Percentiles rank a stretch among this genome's conserved stretches.
Conservation (phyloP, 2,113 vertebrate species). For the Globicephala melas region DNA sequence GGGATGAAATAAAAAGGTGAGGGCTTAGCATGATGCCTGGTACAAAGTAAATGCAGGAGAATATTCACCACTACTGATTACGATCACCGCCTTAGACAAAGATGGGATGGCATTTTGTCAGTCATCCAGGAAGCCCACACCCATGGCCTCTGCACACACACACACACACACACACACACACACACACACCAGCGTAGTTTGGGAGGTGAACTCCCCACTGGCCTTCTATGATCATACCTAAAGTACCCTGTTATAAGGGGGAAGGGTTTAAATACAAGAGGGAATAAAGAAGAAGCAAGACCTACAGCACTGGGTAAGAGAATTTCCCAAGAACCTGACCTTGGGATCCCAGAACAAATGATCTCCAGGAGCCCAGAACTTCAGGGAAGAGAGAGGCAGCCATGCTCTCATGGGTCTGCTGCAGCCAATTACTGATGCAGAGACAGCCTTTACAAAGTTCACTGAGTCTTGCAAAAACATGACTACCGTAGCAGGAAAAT, state of each 20-base stretch:
- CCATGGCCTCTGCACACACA: not conserved
- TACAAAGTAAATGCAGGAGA: not conserved
- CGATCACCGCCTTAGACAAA: not conserved
- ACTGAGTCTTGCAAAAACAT: conserved; percentile 19
- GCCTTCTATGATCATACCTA: not conserved
- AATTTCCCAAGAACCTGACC: not conserved
- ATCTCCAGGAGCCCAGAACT: not conserved
- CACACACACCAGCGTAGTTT: not conserved
- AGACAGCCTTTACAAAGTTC: not conserved
- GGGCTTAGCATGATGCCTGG: not conserved
- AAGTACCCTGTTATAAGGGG: not conserved
- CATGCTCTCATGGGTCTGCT: not conserved
- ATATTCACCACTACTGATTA: not conserved
- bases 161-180: not conserved
- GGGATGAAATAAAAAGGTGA: not conserved
- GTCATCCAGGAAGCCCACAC: not conserved
- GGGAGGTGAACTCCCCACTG: not conserved
- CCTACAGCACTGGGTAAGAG: not conserved
- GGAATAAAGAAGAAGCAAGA: not conserved
- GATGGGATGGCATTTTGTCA: not conserved
- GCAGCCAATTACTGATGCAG: not conserved
- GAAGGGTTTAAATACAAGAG: not conserved
- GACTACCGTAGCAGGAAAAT: not conserved
- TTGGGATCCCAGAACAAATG: not conserved
- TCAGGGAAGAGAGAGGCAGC: not conserved